Evolutionary conservation across 1,140 invertebrate species (phyloP), one percentile per base, ranked within the genome.

Genomic region (Myzus persicae): DNA sequence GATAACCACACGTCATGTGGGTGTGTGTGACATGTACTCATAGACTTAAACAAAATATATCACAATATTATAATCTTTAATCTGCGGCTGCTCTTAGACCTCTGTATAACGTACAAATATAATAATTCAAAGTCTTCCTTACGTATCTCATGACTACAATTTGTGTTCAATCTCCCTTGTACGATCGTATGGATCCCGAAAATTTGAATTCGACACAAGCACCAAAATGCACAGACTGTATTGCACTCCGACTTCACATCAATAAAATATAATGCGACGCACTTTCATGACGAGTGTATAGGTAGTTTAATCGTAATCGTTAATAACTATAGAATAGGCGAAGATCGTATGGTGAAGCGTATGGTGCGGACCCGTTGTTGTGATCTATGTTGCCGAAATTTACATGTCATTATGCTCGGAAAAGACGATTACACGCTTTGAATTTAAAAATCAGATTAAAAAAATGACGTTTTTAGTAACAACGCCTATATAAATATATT

Each of bases 81-180:
- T 76, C 14, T n/a, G 14, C 4, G 14, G 31, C 14, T 14, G 14
- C 36, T n/a, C 4, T 76, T 6, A 76, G 14, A n/a, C 31, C 14
- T 7, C 11, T 2, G 59, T 67, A 5, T 67, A 67, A 67, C 59
- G 31, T 76, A 76, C 14, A 76, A n/a, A 51, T 11, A 67, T 76
- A 76, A 5, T 76, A 76, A 76, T 76, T 76, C 2, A n/a, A 18
- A 76, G 14, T 76, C 59, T n/a, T 76, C 20, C 59, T 76, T 76
- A 76, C 59, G 59, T 76, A 76, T 76, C 59, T 76, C 59, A 76
- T 76, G n/a, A 76, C 59, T 76, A n/a, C 59, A n/a, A 18, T 76
- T n/a, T 18, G 59, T 76, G 31, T 67, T 67, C 59, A 67, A n/a
- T 36, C 14, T 76, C 31, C 36, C n/a, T 14, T 18, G n/a, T 76